Base-by-base conservation (phyloP, 2,113 vertebrate species). In the Oenanthe oenanthe region DNA sequence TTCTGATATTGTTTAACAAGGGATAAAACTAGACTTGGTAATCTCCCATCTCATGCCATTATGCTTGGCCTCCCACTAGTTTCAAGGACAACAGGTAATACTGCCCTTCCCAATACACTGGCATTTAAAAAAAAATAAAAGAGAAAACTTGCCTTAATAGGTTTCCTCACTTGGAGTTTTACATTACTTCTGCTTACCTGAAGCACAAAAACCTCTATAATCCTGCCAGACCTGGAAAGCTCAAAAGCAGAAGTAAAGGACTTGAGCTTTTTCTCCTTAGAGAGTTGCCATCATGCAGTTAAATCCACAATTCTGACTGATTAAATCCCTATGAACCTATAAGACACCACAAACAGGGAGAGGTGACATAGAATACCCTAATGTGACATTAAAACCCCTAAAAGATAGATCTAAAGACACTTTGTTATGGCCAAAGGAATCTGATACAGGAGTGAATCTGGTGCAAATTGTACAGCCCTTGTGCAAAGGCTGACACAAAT, bases 41-140 rank as follows among this genome's bases (percentile, higher is more conserved):
- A 17, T 42, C 29, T 58, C 26, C 7, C 45, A 34, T 25, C 17
- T 36, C 20, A 8, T 0, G 0, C 20, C 3, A 6, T 19, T 17
- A 53, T 3, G 22, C 42, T 65, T 18, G 13, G 16, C 26, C 15
- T 67, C 63, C 16, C 54, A 77, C 12, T 32, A 57, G 10, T 31
- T 58, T 42, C 5, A 20, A 88, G 22, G 53, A 62, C 32, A 82
- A 36, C 67, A 75, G 48, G 75, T 68, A 60, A 66, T 1, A 1
- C 4, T 24, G 43, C 28, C 51, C 47, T 26, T 48, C 17, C 10
- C 22, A 60, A 66, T 19, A 51, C 3, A 13, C 5, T 6, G n/a
- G 10, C 18, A 62, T 54, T 54, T 6, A 12, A 66, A 58, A 72
- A 42, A 42, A 19, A 22, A 48, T 15, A 29, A 68, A 50, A 80